Conservation (phyloP, 2,113 vertebrate species). For the Chamaea fasciata region DNA sequence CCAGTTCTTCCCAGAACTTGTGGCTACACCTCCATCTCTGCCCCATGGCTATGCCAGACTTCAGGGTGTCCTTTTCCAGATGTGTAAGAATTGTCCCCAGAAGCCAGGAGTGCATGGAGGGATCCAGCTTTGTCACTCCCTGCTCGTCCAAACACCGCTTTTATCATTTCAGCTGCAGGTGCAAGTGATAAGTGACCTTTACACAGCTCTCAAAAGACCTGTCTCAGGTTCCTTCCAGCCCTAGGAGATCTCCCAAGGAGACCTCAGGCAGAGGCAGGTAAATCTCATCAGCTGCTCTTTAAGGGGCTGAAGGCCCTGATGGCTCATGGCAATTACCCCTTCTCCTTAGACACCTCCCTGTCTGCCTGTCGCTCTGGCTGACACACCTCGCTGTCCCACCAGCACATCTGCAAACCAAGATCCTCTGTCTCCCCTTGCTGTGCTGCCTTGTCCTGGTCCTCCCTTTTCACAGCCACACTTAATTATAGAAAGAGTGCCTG, state of each 20-base stretch:
- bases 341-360: background rate
- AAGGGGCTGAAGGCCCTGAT: background rate
- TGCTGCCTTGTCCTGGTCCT: background rate
- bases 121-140: background rate
- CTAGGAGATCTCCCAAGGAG: background rate
- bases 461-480: background rate
- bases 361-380: background rate
- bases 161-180: background rate
- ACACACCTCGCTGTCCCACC: background rate
- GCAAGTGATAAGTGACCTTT: background rate
- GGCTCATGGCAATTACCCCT: background rate
- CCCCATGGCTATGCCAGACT: background rate
- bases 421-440: background rate
- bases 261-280: background rate
- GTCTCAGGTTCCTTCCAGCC: background rate
- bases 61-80: background rate
- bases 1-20: background rate
- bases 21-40: background rate
- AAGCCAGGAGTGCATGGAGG: background rate
- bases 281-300: background rate
- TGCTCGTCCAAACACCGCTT: rapidly evolving
- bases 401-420: background rate
- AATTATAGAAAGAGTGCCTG: background rate
- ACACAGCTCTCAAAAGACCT: background rate
- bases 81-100: background rate